Evolutionary conservation across 2,797 vertebrate species (phyloP), one percentile per base, ranked within the genome.

Genomic region (Darevskia nairensis): DNA sequence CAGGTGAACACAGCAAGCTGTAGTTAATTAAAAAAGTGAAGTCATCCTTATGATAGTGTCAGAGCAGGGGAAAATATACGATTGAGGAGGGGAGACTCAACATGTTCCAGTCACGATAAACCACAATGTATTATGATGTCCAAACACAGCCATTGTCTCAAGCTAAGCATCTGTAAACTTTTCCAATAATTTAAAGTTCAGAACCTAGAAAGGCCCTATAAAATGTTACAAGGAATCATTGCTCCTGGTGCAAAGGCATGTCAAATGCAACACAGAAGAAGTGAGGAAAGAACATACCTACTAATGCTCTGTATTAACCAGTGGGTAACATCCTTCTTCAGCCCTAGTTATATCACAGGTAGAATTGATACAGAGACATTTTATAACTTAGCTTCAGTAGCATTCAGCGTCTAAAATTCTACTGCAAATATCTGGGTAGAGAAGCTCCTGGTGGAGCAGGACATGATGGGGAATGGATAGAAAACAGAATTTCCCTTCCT

Each of bases 401-500:
- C 64, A 55, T 59, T 72, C 66, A 55, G 3, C 8, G 17, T 17
- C 25, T 55, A 80, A 64, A 75, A 87, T 75, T 64, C 46, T 64
- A 75, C 8, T 35, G 6, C 44, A n/a, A 19, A 61, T 23, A 44
- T 74, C n/a, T 72, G 25, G 4, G 6, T 80, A 25, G 79, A 59
- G 27, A 80, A 55, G 55, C 32, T 81, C 35, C 29, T 75, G 61
- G 10, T 78, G 74, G 61, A 75, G 19, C 41, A 66, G 8, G n/a
- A 35, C 59, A 19, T 46, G 15, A 29, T 82, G n/a, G 29, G 71
- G 7, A 82, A n/a, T 27, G 1, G 41, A 76, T 68, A 27, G 13
- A 87, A 86, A 72, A 72, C 29, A 61, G 55, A 80, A 86, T 61
- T 80, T 59, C 9, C 25, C 41, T 55, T 80, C 66, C 32, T 80